Conservation (phyloP, 2,797 vertebrate species). For the Intellagama lesueurii region DNA sequence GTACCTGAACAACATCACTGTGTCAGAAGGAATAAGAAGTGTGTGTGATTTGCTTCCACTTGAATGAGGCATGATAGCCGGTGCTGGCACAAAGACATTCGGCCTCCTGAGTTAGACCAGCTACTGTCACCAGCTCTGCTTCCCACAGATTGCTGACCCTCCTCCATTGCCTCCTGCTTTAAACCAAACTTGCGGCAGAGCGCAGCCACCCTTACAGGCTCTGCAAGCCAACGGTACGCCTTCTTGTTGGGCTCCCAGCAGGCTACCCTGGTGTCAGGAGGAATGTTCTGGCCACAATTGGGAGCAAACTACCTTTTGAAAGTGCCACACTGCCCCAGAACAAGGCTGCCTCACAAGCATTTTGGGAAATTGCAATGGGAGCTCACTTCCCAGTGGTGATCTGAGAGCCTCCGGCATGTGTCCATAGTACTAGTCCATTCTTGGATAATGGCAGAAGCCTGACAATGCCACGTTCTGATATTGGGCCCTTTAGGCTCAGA, state of each 20-base stretch:
- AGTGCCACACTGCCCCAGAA: background rate
- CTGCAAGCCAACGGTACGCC: background rate
- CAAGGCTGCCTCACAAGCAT: background rate
- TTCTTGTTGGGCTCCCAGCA: background rate
- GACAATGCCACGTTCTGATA: background rate
- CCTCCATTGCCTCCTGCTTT: background rate
- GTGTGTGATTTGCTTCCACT: background rate
- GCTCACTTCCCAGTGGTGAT: background rate
- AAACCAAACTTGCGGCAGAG: background rate
- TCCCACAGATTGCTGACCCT: background rate
- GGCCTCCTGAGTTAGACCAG: background rate
- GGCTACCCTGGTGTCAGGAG: background rate
- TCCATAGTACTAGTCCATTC: background rate
- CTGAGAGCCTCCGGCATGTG: too few species aligned
- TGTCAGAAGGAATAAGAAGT: background rate
- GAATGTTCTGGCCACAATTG: background rate
- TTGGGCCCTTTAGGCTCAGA: background rate
- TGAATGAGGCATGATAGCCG: background rate
- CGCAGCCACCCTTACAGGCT: background rate
- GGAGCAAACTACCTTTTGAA: background rate
- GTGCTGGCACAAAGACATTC: background rate
- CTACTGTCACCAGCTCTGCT: too few species aligned
- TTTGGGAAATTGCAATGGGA: background rate
- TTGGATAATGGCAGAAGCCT: background rate
- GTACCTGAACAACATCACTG: constrained; percentile 4